Percentiles rank a stretch among this genome's conserved stretches.
These are phyloP conservation scores for Chalcis sispes DNA, from an alignment of 2,888 invertebrate genomes.

Conservation along the genomic window DNA sequence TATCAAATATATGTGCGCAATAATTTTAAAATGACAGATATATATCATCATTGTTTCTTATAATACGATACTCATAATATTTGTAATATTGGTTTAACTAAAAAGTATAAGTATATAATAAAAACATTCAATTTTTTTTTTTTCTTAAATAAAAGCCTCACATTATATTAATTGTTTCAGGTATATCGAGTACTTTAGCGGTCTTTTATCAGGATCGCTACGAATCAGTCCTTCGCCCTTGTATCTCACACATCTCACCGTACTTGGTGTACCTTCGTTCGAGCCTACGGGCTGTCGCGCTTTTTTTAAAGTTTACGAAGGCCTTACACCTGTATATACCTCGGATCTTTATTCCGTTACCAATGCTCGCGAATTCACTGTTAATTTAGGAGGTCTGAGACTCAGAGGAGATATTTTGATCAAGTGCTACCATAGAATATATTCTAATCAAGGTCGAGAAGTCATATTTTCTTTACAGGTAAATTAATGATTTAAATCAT, in stretches of 20 bases:
- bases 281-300: constrained; percentile 82
- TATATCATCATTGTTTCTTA: too few relatives aligned
- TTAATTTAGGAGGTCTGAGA: constrained; percentile 82
- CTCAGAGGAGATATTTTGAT: constrained; percentile 93
- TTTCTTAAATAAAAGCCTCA: too few relatives aligned
- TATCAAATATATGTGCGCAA: too few relatives aligned
- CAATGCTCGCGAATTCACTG: constrained; percentile 83
- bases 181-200: constrained; percentile 95
- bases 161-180: constrained; percentile 78
- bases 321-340: constrained; percentile 91
- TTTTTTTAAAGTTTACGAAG: constrained; percentile 93
- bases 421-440: constrained; percentile 89
- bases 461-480: constrained; percentile 75
- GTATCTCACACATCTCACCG: constrained; percentile 90
- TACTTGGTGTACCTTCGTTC: constrained; percentile 89
- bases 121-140: too few relatives aligned
- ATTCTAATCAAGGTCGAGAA: constrained; percentile 73
- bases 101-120: too few relatives aligned
- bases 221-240: constrained; percentile 92
- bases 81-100: too few relatives aligned
- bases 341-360: constrained; percentile 79
- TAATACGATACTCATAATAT: too few relatives aligned
- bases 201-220: constrained; percentile 91
- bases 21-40: too few relatives aligned
- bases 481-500: constrained; percentile 27